These are phyloP conservation scores for Dicyema japonicum DNA, from an alignment of 1,140 invertebrate genomes.

Conservation along the genomic window DNA sequence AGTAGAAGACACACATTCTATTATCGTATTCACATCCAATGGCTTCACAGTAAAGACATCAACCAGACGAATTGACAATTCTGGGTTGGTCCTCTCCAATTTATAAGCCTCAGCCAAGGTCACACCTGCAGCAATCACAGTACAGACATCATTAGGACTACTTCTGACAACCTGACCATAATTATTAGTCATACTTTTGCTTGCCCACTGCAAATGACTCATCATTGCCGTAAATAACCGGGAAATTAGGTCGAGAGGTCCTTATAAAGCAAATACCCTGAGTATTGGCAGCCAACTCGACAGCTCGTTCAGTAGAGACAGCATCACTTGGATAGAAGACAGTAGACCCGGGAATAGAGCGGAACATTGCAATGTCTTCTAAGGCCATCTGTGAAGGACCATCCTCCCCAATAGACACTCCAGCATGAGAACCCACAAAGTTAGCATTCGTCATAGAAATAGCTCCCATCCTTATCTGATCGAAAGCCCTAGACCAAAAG, in stretches of 20 bases:
- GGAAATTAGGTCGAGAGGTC: constrained; percentile 56
- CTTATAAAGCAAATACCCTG: constrained; percentile 75
- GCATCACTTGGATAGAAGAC: constrained; percentile 89
- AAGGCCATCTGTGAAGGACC: constrained; percentile 97
- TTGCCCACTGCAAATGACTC: constrained; percentile 37
- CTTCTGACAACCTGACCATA: constrained; percentile 31
- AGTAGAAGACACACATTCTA: constrained; percentile 38
- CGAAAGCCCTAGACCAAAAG: constrained; percentile 75
- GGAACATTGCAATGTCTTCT: constrained; percentile 81
- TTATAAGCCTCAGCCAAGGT: constrained; percentile 65
- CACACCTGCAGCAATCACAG: constrained; percentile 60
- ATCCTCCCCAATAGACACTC: constrained; percentile 64
- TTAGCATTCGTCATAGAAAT: constrained; percentile 91
- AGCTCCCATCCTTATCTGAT: constrained; percentile 84
- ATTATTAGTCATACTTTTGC: constrained; percentile 17
- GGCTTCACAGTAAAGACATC: constrained; percentile 87
- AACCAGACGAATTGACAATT: constrained; percentile 38
- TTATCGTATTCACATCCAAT: constrained; percentile 41
- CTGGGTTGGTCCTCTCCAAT: too few species aligned
- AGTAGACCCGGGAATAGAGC: constrained; percentile 52
- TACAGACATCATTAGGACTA: constrained; percentile 33
- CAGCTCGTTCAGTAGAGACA: constrained; percentile 56
- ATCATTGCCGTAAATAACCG: constrained; percentile 52
- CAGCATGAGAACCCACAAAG: constrained; percentile 67
- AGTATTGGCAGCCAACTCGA: constrained; percentile 74